Evolutionary conservation across 2,888 invertebrate species (phyloP).

Genomic region (Watsonalla cultraria): DNA sequence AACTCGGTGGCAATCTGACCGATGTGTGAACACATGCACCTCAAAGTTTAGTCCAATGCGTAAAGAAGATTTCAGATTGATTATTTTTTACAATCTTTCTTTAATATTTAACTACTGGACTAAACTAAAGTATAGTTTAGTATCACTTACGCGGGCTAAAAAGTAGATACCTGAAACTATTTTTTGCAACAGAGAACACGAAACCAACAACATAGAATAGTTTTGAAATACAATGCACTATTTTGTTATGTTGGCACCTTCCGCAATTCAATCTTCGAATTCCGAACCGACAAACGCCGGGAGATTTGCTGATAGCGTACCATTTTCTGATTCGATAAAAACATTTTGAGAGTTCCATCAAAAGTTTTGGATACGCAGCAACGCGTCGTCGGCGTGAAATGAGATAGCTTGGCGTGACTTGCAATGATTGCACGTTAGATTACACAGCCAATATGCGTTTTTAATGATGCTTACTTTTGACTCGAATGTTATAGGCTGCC

Average conservation of each 20-base stretch:
- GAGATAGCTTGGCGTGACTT: not conserved
- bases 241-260: not conserved
- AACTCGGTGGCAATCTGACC: not conserved
- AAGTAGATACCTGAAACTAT: no score
- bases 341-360: not conserved
- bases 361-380: not conserved
- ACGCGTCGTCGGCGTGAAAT: conserved; percentile 1
- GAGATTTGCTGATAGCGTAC: not conserved
- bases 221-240: not conserved
- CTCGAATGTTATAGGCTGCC: no score
- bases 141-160: no score
- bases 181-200: not conserved
- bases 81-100: no score
- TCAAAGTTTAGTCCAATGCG: not conserved
- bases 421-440: not conserved
- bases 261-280: not conserved
- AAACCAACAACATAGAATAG: not conserved
- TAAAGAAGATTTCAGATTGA: no score
- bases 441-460: not conserved
- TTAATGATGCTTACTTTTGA: no score
- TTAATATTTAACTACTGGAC: no score
- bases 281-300: not conserved
- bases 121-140: no score
- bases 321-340: not conserved
- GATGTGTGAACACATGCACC: not conserved